phyloP scores from a whole-genome alignment of 2,113 vertebrate genomes.

The Mormyrus iriodes region DNA sequence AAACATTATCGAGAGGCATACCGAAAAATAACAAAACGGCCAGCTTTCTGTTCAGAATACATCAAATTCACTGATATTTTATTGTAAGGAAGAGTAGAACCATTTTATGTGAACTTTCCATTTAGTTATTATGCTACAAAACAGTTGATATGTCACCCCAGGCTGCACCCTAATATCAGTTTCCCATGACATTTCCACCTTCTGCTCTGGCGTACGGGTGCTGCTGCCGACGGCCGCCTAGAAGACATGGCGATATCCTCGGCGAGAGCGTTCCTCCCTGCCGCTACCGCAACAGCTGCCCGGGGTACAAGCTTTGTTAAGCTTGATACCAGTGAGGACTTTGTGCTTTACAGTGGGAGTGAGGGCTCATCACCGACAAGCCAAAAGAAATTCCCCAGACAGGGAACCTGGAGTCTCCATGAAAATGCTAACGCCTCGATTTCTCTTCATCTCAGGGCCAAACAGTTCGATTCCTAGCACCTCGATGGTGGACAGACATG shows the following conservation, averaged over 20 bases:
- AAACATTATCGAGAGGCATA: background rate
- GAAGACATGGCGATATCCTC: background rate
- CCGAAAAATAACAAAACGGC: background rate
- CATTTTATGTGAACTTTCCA: background rate
- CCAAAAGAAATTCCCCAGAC: background rate
- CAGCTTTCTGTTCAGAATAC: background rate
- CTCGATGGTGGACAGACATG: too few species aligned
- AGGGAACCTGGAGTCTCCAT: background rate
- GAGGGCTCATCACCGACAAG: background rate
- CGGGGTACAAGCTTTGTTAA: background rate
- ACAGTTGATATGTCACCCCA: background rate
- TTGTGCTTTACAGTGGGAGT: background rate
- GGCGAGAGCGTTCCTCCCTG: too few species aligned
- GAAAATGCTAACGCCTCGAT: background rate
- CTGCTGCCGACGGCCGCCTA: too few species aligned
- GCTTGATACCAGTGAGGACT: background rate
- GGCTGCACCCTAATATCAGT: background rate
- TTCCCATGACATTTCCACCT: background rate
- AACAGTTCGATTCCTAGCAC: background rate
- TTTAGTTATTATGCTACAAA: background rate
- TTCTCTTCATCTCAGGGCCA: background rate
- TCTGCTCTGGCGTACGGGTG: background rate
- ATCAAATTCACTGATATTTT: background rate
- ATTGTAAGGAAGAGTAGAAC: background rate
- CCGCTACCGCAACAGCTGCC: background rate